A percentile compares a stretch with the other conserved stretches of the same genome.
Conservation (phyloP, 2,113 vertebrate species). For the Empidonax alnorum region DNA sequence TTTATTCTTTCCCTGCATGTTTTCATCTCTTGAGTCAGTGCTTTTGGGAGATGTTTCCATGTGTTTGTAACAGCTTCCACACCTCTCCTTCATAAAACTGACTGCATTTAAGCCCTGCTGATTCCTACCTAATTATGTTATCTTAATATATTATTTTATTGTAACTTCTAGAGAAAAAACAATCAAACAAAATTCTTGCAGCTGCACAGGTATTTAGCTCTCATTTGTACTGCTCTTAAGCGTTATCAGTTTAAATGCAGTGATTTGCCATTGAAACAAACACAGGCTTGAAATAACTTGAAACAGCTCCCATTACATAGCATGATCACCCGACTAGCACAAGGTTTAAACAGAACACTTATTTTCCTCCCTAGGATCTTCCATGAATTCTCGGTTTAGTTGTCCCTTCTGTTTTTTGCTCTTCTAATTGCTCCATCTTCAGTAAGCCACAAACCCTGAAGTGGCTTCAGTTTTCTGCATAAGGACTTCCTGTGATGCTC, state of each 20-base stretch:
- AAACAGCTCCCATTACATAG: conserved; percentile 9
- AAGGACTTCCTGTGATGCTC: neutral
- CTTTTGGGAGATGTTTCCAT: conserved; percentile 14
- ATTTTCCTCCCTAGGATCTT: neutral
- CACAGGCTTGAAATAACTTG: conserved; percentile 4
- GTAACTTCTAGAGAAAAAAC: conserved; percentile 11
- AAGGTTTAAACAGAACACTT: neutral
- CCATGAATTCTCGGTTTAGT: neutral
- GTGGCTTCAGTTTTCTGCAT: neutral
- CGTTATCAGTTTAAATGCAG: conserved; percentile 32
- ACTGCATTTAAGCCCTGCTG: conserved; percentile 30
- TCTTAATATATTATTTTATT: conserved; percentile 55
- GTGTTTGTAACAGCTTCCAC: neutral
- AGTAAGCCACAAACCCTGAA: neutral
- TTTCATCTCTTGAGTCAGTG: neutral
- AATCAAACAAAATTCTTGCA: conserved; percentile 45
- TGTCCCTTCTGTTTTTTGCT: neutral
- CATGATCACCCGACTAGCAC: neutral
- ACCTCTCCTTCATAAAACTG: neutral
- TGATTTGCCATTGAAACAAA: conserved; percentile 42
- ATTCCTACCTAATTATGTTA: conserved; percentile 45
- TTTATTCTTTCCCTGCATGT: neutral
- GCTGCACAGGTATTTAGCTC: conserved; percentile 42
- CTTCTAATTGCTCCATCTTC: neutral
- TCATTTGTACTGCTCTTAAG: conserved; percentile 39